Base-by-base conservation (phyloP, 2,797 vertebrate genomes). In the Hozukius guyotensis region DNA sequence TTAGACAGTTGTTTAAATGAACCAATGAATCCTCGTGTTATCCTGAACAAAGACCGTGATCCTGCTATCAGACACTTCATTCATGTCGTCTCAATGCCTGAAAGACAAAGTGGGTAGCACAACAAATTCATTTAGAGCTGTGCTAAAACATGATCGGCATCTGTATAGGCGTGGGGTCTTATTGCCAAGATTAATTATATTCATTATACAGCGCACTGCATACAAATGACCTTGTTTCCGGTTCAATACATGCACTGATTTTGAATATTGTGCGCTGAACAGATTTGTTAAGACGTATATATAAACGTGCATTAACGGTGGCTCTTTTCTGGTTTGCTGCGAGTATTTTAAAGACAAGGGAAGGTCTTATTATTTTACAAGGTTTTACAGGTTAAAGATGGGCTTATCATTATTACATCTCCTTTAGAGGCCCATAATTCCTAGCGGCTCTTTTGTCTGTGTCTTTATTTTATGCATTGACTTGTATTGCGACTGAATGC, bases 61-160 rank as follows among this genome's bases (percentile, higher is more conserved):
- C 89, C 91, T 78, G 87, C 91, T 92, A 91, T 95, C 89, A 94
- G 93, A 91, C 92, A 80, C 84, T 88, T 92, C 91, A 92, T 95
- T 94, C 92, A 93, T 88, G 88, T 93, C 89, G 72, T 78, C 87
- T 94, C 86, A 92, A 84, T 92, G 89, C 89, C 78, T 88, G 86
- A 92, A 92, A 94, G 93, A 95, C 92, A 91, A 92, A 95, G 94
- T 94, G 93, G 93, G 93, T 92, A 94, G 94, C 93, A 94, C 91
- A 89, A 91, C 94, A 92, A 94, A 95, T 95, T 92, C 85, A 93
- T 95, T 95, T 93, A 71, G 81, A 93, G 93, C 92, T 83, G 83
- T 89, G 80, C 87, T 91, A 92, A 93, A 93, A 95, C 92, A 91
- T 94, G 94, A 95, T 94, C 89, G 87, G 94, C 95, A 94, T 95